Base-by-base conservation (phyloP, 2,113 vertebrate species). In the Tursiops truncatus region DNA sequence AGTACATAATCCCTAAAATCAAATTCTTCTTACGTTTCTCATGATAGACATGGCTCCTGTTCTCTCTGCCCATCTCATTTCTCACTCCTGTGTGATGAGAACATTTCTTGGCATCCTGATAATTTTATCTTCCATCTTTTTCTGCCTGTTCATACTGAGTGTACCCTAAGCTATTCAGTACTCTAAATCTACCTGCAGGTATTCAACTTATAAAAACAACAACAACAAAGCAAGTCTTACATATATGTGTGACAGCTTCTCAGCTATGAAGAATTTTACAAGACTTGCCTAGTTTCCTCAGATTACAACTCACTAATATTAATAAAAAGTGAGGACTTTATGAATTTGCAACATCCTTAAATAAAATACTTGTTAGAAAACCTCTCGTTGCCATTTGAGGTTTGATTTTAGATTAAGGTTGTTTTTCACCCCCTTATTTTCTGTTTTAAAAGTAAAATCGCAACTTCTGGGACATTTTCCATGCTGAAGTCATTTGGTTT, bases 381-480 rank as follows among this genome's bases (percentile, higher is more conserved):
- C 1, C 15, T 71, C 56, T 85, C 23, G 12, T 70, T 95, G 25
- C 71, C 71, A 93, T 58, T 93, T 91, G 41, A 90, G 65, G 31
- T 82, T 93, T 89, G 73, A 93, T 92, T 97, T 94, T 91, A 96
- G 76, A 84, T 87, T 80, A 83, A 86, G 31, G 33, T 53, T 68
- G 9, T 6, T n/a, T 36, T 44, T 50, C 13, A 2, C 0, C 8
- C 23, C 9, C 6, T 6, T 15, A 13, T 53, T 88, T 93, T 93
- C 53, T 77, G 38, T 94, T 96, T 96, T 89, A 84, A 86, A 96
- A 94, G 65, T 77, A 93, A 97, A 97, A 85, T 92, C 20, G 91
- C 17, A 92, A 28, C 81, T 71, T 88, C 87, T 77, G 90, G 68
- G 26, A 53, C 53, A 88, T 95, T 96, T 96, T 95, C 53, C 44